Evolutionary conservation across 2,888 invertebrate genomes (phyloP).

Genomic region (Mamestra brassicae): DNA sequence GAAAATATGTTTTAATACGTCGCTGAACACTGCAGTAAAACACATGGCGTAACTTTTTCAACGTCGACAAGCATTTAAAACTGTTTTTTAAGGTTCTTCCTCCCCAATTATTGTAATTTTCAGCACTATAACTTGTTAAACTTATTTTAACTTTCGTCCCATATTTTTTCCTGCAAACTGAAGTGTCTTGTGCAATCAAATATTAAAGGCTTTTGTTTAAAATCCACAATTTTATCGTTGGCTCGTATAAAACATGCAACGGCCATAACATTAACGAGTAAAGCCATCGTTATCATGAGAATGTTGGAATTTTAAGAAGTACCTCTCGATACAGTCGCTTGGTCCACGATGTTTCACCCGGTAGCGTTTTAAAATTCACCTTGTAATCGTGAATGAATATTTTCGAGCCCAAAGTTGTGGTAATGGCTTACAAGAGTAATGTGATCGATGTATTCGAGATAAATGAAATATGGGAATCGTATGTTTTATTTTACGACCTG

Average conservation of each 20-base stretch:
- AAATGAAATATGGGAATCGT: slow-evolving; percentile 64
- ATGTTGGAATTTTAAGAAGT: slow-evolving; percentile 76
- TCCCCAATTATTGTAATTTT: slow-evolving; percentile 48
- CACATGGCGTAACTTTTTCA: slow-evolving; percentile 10
- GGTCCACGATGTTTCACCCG: slow-evolving; percentile 67
- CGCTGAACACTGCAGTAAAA: slow-evolving; percentile 1
- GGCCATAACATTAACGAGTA: slow-evolving; percentile 71
- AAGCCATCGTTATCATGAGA: slow-evolving; percentile 71
- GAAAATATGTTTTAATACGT: background rate
- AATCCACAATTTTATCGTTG: slow-evolving; percentile 69
- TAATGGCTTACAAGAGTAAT: slow-evolving; percentile 75
- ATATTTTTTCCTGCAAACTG: slow-evolving; percentile 57
- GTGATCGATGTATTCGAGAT: slow-evolving; percentile 74
- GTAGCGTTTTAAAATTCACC: slow-evolving; percentile 78
- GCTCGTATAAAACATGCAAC: slow-evolving; percentile 68
- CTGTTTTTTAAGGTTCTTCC: slow-evolving; percentile 18
- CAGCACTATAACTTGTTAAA: slow-evolving; percentile 54
- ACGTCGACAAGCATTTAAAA: slow-evolving; percentile 8
- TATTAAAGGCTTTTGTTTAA: slow-evolving; percentile 69
- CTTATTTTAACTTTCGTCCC: slow-evolving; percentile 59
- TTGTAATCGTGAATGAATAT: slow-evolving; percentile 76
- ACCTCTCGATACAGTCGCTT: slow-evolving; percentile 66
- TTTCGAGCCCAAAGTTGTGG: slow-evolving; percentile 69
- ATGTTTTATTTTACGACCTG: slow-evolving; percentile 64
- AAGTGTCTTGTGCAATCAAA: slow-evolving; percentile 68